Conservation (phyloP, 2,888 invertebrate species). For the Crepidodera aurea region DNA sequence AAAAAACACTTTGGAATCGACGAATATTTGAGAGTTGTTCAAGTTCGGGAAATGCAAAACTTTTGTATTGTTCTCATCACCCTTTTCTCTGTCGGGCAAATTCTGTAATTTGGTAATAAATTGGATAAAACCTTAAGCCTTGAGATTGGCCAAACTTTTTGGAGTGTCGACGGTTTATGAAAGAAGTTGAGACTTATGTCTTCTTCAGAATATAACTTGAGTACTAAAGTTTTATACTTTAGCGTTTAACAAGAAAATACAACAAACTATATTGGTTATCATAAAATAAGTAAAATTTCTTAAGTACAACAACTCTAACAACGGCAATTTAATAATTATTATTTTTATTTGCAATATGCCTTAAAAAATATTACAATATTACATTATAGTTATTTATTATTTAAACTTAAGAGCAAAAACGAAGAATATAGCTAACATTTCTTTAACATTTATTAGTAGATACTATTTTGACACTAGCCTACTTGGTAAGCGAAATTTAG, state of each 20-base stretch:
- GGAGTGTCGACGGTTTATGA: conserved; percentile 14
- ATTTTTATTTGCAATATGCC: too few relatives aligned
- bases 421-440: too few relatives aligned
- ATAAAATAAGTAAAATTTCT: not conserved
- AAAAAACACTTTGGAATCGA: conserved; percentile 11
- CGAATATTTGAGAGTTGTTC: conserved; percentile 8
- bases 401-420: too few relatives aligned
- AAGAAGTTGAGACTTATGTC: conserved; percentile 14
- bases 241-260: conserved; percentile 1
- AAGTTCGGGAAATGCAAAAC: conserved; percentile 22
- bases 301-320: too few relatives aligned
- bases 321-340: too few relatives aligned
- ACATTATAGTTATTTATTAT: too few relatives aligned
- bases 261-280: not conserved
- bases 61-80: conserved; percentile 27
- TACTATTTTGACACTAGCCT: too few relatives aligned
- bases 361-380: too few relatives aligned
- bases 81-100: conserved; percentile 27
- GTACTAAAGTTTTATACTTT: conserved; percentile 6
- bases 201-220: conserved; percentile 3
- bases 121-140: conserved; percentile 30
- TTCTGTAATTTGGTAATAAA: conserved; percentile 36
- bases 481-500: too few relatives aligned
- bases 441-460: too few relatives aligned
- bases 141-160: conserved; percentile 31